These are phyloP conservation scores for Plebejus argus DNA, from an alignment of 2,888 invertebrate genomes.

Conservation along the genomic window DNA sequence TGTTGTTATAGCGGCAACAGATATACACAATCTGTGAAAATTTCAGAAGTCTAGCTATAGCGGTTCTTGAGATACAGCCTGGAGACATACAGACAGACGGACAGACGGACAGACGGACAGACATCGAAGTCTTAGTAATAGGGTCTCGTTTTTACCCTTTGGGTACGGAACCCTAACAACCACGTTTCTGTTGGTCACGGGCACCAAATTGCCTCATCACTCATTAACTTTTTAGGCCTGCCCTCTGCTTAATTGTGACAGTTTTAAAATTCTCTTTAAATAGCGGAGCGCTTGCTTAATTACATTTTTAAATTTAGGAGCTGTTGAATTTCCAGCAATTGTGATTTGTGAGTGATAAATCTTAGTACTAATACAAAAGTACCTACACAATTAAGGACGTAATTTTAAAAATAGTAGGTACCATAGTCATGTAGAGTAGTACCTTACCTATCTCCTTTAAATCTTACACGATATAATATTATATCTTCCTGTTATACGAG, in stretches of 20 bases:
- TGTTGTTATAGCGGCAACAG: no score
- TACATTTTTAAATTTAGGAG: background rate
- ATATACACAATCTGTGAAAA: no score
- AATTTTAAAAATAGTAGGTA: background rate
- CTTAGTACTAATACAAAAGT: background rate
- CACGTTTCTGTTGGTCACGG: background rate
- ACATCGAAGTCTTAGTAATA: no score
- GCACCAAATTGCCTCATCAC: background rate
- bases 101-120: no score
- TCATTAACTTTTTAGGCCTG: conserved; percentile 1
- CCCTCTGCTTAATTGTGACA: background rate
- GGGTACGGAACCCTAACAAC: no score
- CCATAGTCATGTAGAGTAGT: background rate
- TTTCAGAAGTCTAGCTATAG: no score
- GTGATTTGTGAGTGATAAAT: no score
- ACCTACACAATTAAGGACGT: background rate
- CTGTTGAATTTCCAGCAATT: no score
- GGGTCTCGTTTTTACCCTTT: no score
- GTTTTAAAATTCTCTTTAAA: background rate
- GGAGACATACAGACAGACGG: no score
- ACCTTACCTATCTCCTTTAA: background rate
- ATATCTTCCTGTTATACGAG: background rate
- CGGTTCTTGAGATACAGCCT: no score
- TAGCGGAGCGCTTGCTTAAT: background rate
- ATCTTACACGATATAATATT: no score